phyloP scores from a whole-genome alignment of 92 coral and sea anemone species.

The Actinernus sp. region DNA sequence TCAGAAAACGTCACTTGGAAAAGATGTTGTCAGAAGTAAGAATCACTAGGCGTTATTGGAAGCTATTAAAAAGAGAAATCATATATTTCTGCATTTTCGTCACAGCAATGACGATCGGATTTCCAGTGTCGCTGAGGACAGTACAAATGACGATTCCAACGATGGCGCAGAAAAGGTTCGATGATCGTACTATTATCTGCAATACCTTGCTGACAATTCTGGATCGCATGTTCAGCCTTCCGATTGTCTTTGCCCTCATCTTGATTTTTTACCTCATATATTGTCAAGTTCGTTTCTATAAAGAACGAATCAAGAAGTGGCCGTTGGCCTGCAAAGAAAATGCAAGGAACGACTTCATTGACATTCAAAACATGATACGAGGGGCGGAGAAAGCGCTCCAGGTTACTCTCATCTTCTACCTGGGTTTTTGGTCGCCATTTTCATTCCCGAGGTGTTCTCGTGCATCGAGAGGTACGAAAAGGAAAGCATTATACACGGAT shows the following conservation, averaged over 20 bases:
- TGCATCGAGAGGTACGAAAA: conserved; percentile 42
- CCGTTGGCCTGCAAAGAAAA: conserved; percentile 1
- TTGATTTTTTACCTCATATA: conserved; percentile 54
- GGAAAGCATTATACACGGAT: conserved; percentile 38
- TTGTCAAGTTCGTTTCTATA: conserved; percentile 44
- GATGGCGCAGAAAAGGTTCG: conserved; percentile 15
- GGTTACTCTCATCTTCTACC: conserved; percentile 33
- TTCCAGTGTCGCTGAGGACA: conserved; percentile 33
- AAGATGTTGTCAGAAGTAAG: conserved; percentile 34
- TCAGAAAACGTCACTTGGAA: conserved; percentile 62
- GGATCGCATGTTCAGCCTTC: conserved; percentile 46
- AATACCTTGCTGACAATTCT: conserved; percentile 13
- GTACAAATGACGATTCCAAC: conserved; percentile 34
- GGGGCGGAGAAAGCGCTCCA: conserved; percentile 61
- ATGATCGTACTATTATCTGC: background rate
- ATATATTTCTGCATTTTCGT: conserved; percentile 1
- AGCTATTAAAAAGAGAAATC: conserved; percentile 31
- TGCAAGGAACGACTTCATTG: conserved; percentile 65
- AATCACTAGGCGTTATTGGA: conserved; percentile 52
- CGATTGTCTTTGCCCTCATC: conserved; percentile 47
- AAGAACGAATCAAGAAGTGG: conserved; percentile 58
- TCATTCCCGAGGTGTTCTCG: conserved; percentile 56
- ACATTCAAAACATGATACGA: conserved; percentile 30
- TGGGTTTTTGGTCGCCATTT: conserved; percentile 34
- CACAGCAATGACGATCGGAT: conserved; percentile 13